Percentiles rank a stretch among this genome's conserved stretches.
phyloP scores from a whole-genome alignment of 2,113 vertebrate species.

The Todiramphus saurophagus region DNA sequence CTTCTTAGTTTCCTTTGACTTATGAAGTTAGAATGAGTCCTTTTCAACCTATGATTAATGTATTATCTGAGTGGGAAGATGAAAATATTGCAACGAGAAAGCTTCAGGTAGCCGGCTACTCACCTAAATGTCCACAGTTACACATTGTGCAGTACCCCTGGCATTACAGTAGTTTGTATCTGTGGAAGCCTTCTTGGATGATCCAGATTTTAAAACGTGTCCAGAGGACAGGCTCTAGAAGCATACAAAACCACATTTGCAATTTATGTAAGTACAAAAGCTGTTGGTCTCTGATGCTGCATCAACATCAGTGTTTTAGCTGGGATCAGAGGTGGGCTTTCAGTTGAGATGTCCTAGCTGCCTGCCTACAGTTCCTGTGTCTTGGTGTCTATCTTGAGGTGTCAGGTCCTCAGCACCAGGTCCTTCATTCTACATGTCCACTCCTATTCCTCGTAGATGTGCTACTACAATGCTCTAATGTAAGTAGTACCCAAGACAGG shows the following conservation, averaged over 20 bases:
- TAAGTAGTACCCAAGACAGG: background rate
- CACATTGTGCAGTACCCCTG: background rate
- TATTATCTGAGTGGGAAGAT: background rate
- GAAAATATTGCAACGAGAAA: background rate
- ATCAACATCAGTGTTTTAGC: background rate
- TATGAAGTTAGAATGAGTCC: rapidly evolving
- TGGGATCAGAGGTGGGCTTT: background rate
- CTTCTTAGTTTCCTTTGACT: background rate
- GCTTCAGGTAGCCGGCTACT: background rate
- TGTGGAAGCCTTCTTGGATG: background rate
- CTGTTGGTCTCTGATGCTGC: background rate
- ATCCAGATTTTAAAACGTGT: background rate
- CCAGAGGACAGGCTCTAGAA: background rate
- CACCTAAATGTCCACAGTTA: background rate
- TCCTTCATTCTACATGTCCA: background rate
- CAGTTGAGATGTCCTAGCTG: background rate
- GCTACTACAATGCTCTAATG: background rate
- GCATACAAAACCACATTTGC: background rate
- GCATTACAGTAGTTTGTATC: background rate
- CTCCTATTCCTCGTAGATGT: background rate
- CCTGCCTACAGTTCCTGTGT: background rate
- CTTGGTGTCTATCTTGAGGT: background rate
- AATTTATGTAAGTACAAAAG: background rate
- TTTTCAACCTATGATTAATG: background rate
- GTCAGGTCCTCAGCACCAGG: background rate